These are phyloP conservation scores for Acleris holmiana DNA, from an alignment of 2,888 invertebrate genomes.

Conservation along the genomic window DNA sequence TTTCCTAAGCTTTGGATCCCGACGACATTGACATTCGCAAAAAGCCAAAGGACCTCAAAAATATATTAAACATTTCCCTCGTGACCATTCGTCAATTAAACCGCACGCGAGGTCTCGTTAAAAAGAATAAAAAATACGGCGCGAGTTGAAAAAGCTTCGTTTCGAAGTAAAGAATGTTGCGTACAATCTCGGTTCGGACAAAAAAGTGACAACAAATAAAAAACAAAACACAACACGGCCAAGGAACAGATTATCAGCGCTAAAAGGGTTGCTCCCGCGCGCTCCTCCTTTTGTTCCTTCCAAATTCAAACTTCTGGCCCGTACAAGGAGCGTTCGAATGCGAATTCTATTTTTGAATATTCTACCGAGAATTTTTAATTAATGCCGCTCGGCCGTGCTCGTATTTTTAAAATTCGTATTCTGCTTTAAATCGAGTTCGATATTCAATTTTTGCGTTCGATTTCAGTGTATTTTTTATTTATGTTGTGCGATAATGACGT, in stretches of 20 bases:
- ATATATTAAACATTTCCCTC: constrained; percentile 64
- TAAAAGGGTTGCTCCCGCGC: constrained; percentile 84
- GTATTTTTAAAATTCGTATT: constrained; percentile 83
- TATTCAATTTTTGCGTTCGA: constrained; percentile 84
- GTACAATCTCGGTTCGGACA: constrained; percentile 82
- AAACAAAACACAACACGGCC: constrained; percentile 78
- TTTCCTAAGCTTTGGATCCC: constrained; percentile 13
- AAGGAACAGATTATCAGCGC: constrained; percentile 84
- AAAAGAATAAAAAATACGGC: constrained; percentile 74
- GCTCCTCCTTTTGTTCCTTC: constrained; percentile 82
- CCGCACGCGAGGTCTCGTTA: constrained; percentile 72
- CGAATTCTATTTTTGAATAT: constrained; percentile 85
- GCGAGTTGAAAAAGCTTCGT: constrained; percentile 81
- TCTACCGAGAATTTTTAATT: constrained; percentile 85
- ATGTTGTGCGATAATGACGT: constrained; percentile 84
- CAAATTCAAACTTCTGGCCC: constrained; percentile 82
- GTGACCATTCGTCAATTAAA: constrained; percentile 82
- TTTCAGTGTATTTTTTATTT: constrained; percentile 80
- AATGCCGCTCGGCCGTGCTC: constrained; percentile 80
- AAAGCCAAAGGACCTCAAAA: constrained; percentile 58
- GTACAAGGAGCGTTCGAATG: constrained; percentile 84
- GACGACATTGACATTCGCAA: constrained; percentile 21
- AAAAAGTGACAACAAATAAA: constrained; percentile 84
- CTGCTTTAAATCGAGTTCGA: constrained; percentile 82
- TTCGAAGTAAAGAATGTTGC: constrained; percentile 84